Evolutionary conservation across 2,888 invertebrate species (phyloP).

Genomic region (Caenorhabditis zanzibari): DNA sequence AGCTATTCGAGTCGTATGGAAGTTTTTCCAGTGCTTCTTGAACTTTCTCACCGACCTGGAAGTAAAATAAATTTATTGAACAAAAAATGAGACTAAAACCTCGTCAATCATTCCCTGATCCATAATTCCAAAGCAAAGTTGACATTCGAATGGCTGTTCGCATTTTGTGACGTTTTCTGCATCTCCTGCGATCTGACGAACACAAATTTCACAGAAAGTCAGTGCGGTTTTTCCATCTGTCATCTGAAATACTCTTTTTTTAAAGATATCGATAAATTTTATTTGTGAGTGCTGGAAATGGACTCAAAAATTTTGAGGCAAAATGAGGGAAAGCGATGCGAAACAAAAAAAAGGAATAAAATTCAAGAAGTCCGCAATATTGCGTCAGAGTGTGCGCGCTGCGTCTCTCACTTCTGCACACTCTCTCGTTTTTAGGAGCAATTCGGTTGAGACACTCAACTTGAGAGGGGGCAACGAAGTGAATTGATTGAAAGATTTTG

Average conservation of each 20-base stretch:
- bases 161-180: slow-evolving; percentile 52
- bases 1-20: slow-evolving; percentile 79
- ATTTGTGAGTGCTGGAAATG: too few species aligned
- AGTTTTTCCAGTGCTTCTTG: slow-evolving; percentile 70
- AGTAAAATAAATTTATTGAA: background rate
- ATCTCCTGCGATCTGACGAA: slow-evolving; percentile 69
- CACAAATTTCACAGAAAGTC: slow-evolving; percentile 62
- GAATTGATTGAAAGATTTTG: background rate
- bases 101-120: slow-evolving; percentile 71
- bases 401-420: background rate
- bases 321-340: slow-evolving; percentile 3
- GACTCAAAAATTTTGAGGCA: too few species aligned
- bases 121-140: slow-evolving; percentile 75
- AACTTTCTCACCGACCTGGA: slow-evolving; percentile 69
- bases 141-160: slow-evolving; percentile 65
- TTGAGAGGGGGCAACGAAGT: background rate
- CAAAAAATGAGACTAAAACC: slow-evolving; percentile 39
- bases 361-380: background rate
- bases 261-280: background rate
- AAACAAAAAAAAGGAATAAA: slow-evolving; percentile 12
- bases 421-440: slow-evolving; percentile 10
- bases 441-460: background rate
- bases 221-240: slow-evolving; percentile 13
- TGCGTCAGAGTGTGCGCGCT: slow-evolving; percentile 23
- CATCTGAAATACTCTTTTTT: slow-evolving; percentile 17